A percentile compares a stretch with the other conserved stretches of the same genome.
phyloP scores from a whole-genome alignment of 2,888 invertebrate species.

The Meteorus cinctellus region DNA sequence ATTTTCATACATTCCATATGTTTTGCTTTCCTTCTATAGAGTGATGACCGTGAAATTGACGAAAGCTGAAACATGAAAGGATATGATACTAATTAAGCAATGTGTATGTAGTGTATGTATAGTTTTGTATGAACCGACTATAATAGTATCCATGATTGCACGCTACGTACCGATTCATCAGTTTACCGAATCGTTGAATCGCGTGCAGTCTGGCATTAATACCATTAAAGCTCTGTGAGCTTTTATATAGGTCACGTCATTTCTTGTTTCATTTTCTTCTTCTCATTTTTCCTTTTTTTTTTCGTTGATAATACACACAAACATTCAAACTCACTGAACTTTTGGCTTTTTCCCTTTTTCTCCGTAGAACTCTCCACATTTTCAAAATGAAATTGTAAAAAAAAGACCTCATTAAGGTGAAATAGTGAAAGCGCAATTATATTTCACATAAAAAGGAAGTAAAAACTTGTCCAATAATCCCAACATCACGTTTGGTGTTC shows the following conservation, averaged over 20 bases:
- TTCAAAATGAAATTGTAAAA: neutral
- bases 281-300: neutral
- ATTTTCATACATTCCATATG: too few relatives aligned
- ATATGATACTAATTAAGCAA: constrained; percentile 2
- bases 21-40: neutral
- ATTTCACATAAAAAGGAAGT: neutral
- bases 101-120: neutral
- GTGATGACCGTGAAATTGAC: constrained; percentile 18
- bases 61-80: neutral
- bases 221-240: constrained; percentile 56
- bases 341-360: neutral
- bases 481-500: neutral
- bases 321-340: constrained; percentile 3
- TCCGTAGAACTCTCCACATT: neutral
- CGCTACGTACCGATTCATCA: constrained; percentile 45
- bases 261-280: neutral
- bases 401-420: neutral
- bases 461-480: neutral
- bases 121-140: neutral
- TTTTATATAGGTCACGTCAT: constrained; percentile 65
- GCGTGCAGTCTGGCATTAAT: constrained; percentile 59
- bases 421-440: neutral
- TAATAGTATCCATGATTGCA: constrained; percentile 25
- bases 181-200: constrained; percentile 53
- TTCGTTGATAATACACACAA: neutral